Conservation (phyloP, 2,113 vertebrate species). For the Phrynosoma platyrhinos region DNA sequence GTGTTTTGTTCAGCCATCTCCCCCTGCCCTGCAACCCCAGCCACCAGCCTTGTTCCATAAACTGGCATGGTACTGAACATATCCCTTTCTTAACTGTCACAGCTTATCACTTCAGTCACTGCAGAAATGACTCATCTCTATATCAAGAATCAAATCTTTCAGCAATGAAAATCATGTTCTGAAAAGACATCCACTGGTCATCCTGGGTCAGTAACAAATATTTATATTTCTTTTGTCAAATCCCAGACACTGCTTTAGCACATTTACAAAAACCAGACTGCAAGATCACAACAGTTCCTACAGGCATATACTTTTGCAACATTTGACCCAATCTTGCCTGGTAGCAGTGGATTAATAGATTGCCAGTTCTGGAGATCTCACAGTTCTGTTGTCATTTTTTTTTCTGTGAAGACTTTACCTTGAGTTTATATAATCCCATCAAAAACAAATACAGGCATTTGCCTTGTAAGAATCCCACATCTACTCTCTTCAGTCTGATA, state of each 20-base stretch:
- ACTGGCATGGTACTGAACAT: too few relatives aligned
- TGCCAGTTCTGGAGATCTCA: conserved; percentile 22
- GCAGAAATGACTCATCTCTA: background rate
- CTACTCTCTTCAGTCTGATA: background rate
- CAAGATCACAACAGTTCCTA: background rate
- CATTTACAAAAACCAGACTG: background rate
- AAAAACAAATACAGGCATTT: background rate
- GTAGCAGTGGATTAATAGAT: background rate
- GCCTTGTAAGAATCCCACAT: background rate
- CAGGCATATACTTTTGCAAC: background rate
- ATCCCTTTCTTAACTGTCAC: background rate
- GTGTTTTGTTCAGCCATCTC: too few relatives aligned
- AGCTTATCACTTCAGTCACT: background rate
- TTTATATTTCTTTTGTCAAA: background rate
- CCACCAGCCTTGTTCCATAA: background rate
- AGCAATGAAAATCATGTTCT: background rate
- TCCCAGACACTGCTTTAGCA: background rate
- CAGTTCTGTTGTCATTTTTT: background rate
- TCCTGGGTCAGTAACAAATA: background rate
- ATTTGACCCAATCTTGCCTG: background rate
- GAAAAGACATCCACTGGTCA: background rate
- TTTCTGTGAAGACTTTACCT: background rate
- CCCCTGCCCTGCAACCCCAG: too few relatives aligned
- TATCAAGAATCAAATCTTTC: background rate
- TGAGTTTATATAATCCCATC: background rate